These are phyloP conservation scores for Osmoderma eremita DNA, from an alignment of 2,888 invertebrate genomes.

Conservation along the genomic window DNA sequence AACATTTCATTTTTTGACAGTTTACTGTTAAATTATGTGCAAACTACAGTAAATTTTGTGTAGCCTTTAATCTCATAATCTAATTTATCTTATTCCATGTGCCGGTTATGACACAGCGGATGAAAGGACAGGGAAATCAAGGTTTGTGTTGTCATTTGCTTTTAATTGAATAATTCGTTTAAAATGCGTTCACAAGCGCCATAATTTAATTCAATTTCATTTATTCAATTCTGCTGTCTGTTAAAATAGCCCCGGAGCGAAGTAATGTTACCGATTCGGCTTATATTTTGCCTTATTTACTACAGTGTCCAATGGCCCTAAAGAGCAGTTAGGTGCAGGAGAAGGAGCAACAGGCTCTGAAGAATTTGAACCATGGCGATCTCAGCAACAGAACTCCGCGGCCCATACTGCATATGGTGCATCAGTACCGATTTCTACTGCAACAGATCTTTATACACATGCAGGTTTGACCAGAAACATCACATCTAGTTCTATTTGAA, in stretches of 20 bases:
- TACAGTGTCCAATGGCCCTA: conserved; percentile 79
- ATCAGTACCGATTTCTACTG: conserved; percentile 72
- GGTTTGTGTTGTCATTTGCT: conserved; percentile 63
- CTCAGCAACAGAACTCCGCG: conserved; percentile 71
- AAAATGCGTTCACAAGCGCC: conserved; percentile 4
- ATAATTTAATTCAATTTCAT: conserved; percentile 8
- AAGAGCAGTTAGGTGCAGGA: conserved; percentile 80
- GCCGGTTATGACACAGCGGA: conserved; percentile 71
- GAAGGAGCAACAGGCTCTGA: conserved; percentile 66
- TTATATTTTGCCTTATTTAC: conserved; percentile 24
- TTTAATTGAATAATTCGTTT: conserved; percentile 37
- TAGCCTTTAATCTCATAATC: conserved; percentile 53
- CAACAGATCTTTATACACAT: conserved; percentile 78
- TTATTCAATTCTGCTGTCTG: neutral
- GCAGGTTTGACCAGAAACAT: conserved; percentile 49
- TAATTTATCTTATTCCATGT: conserved; percentile 70
- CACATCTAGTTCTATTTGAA: neutral
- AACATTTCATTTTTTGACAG: conserved; percentile 61
- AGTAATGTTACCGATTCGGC: neutral
- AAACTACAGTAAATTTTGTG: conserved; percentile 53
- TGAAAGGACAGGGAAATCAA: conserved; percentile 89
- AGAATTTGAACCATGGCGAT: conserved; percentile 83
- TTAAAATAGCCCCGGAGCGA: neutral
- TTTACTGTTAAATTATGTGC: conserved; percentile 53
- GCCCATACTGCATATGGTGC: conserved; percentile 64